These are phyloP conservation scores for Sciurus vulgaris DNA, from an alignment of 2,797 vertebrate genomes.

Conservation along the genomic window DNA sequence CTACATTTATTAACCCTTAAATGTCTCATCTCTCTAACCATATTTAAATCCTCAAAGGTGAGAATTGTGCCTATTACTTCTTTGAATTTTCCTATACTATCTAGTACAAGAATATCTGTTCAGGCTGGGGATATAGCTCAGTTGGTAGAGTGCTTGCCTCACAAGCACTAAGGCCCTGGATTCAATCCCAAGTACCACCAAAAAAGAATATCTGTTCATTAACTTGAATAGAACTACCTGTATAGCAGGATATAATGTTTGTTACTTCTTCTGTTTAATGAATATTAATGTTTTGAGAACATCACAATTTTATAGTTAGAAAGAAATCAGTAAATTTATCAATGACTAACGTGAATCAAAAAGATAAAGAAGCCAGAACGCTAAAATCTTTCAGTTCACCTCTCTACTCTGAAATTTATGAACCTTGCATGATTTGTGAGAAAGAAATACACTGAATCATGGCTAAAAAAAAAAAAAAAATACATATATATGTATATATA, in stretches of 20 bases:
- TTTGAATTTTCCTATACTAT: neutral
- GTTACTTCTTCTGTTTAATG: constrained; percentile 48
- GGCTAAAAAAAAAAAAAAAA: too few relatives aligned
- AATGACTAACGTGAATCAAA: constrained; percentile 28
- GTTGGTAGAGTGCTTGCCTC: too few relatives aligned
- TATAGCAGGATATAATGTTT: neutral
- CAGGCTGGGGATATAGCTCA: neutral
- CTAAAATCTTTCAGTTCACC: constrained; percentile 11
- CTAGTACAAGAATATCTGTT: neutral
- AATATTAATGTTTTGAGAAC: constrained; percentile 46
- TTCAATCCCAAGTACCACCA: too few relatives aligned
- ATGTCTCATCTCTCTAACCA: neutral
- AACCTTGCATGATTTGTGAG: constrained; percentile 42
- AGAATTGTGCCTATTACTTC: neutral
- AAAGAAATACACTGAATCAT: constrained; percentile 46
- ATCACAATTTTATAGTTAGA: constrained; percentile 40
- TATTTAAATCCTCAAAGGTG: constrained; percentile 53
- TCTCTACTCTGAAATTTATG: constrained; percentile 27
- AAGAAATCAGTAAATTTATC: constrained; percentile 45
- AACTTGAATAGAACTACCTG: constrained; percentile 45
- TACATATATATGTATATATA: too few relatives aligned
- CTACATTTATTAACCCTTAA: neutral
- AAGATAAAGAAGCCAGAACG: neutral
- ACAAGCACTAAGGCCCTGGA: too few relatives aligned
- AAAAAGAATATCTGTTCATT: neutral